These are phyloP conservation scores for Sparidentex hasta DNA, from an alignment of 2,797 vertebrate genomes.

Conservation along the genomic window DNA sequence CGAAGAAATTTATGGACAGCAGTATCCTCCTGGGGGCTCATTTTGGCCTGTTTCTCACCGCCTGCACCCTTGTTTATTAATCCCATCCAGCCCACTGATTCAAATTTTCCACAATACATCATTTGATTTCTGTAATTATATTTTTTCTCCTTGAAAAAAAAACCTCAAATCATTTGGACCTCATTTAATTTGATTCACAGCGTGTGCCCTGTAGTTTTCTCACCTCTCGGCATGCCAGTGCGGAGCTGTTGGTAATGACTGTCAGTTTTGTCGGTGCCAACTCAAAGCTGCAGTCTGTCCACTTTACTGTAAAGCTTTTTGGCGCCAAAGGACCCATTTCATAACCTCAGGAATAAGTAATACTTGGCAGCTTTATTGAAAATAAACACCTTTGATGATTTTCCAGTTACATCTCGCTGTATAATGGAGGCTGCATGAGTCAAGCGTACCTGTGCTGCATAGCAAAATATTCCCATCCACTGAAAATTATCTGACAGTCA, in stretches of 20 bases:
- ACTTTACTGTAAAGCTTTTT: slow-evolving; percentile 23
- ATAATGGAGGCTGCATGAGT: slow-evolving; percentile 20
- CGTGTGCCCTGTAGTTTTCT: slow-evolving; percentile 43
- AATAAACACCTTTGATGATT: slow-evolving; percentile 64
- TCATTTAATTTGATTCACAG: slow-evolving; percentile 50
- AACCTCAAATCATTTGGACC: slow-evolving; percentile 47
- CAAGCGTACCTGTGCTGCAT: slow-evolving; percentile 23
- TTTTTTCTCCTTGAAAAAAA: slow-evolving; percentile 16
- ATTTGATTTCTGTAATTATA: slow-evolving; percentile 56
- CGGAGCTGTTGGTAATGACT: slow-evolving; percentile 33
- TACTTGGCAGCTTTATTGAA: slow-evolving; percentile 39
- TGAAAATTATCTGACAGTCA: neutral
- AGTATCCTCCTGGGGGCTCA: slow-evolving; percentile 60
- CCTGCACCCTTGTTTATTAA: slow-evolving; percentile 71
- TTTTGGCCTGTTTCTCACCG: slow-evolving; percentile 47
- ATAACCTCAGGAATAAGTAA: slow-evolving; percentile 37
- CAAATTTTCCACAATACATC: slow-evolving; percentile 74
- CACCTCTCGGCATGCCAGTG: slow-evolving; percentile 40
- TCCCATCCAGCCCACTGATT: slow-evolving; percentile 66
- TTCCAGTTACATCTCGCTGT: slow-evolving; percentile 42
- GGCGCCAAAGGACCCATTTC: slow-evolving; percentile 42
- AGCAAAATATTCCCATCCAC: slow-evolving; percentile 31
- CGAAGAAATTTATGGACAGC: slow-evolving; percentile 64
- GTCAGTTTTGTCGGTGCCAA: slow-evolving; percentile 50
- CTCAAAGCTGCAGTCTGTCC: slow-evolving; percentile 34